Conservation (phyloP, 2,113 vertebrate species). For the Mixornis gularis region DNA sequence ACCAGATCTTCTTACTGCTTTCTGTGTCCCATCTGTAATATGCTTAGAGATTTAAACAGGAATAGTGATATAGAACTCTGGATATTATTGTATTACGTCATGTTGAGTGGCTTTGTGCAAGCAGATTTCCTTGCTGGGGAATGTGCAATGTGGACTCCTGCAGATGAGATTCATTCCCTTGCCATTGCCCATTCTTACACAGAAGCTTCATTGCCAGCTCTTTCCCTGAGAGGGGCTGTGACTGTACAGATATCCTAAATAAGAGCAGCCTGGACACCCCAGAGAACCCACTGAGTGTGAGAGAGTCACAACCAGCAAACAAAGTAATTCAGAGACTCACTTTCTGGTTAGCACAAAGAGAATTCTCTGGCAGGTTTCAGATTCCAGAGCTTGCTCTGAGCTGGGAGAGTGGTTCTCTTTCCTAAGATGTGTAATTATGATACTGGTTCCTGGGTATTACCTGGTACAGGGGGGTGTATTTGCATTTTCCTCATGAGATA, state of each 20-base stretch:
- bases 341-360: background rate
- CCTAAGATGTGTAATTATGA: background rate
- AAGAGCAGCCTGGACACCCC: background rate
- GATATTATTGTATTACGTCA: background rate
- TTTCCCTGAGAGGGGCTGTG: background rate
- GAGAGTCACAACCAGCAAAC: background rate
- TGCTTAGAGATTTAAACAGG: background rate
- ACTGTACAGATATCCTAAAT: background rate
- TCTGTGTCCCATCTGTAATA: background rate
- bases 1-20: background rate
- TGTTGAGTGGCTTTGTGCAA: background rate
- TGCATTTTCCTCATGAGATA: background rate
- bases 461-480: background rate
- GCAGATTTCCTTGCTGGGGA: background rate
- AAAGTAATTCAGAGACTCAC: background rate
- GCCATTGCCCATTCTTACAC: background rate
- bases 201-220: background rate
- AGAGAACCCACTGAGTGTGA: background rate
- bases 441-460: background rate
- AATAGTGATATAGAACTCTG: background rate
- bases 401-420: background rate
- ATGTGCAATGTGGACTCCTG: background rate
- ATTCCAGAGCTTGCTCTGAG: background rate
- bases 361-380: background rate
- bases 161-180: background rate